These are phyloP conservation scores for Xiphorhynchus elegans DNA, from an alignment of 2,113 vertebrate genomes.

Conservation along the genomic window DNA sequence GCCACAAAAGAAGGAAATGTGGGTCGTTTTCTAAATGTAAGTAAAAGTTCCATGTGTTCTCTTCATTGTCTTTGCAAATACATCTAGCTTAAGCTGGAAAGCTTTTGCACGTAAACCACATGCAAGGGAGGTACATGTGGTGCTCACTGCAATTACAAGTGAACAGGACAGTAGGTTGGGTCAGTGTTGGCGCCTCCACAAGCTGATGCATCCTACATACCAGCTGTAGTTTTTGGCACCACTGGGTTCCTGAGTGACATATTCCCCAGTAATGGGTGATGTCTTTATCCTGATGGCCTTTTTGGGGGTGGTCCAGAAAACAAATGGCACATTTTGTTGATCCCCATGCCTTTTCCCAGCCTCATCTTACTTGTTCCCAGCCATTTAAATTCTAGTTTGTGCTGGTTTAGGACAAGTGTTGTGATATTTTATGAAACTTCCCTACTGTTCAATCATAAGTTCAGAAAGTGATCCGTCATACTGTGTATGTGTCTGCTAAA, in stretches of 20 bases:
- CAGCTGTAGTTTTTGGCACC: not conserved
- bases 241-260: not conserved
- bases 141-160: not conserved
- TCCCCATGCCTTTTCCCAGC: not conserved
- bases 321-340: not conserved
- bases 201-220: accelerated
- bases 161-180: not conserved
- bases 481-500: not conserved
- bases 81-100: not conserved
- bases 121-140: not conserved
- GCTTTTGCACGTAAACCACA: not conserved
- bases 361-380: not conserved
- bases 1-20: conserved; percentile 94
- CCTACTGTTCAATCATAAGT: not conserved
- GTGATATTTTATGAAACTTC: not conserved
- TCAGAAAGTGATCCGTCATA: not conserved
- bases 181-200: not conserved
- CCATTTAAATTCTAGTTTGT: not conserved
- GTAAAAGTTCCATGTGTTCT: conserved; percentile 32
- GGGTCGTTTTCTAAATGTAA: conserved; percentile 91
- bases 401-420: not conserved
- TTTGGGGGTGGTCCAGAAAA: not conserved
- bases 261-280: not conserved
- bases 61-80: not conserved
- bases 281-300: not conserved